Evolutionary conservation across 2,113 vertebrate genomes (phyloP).

Genomic region (Gracilinanus agilis): DNA sequence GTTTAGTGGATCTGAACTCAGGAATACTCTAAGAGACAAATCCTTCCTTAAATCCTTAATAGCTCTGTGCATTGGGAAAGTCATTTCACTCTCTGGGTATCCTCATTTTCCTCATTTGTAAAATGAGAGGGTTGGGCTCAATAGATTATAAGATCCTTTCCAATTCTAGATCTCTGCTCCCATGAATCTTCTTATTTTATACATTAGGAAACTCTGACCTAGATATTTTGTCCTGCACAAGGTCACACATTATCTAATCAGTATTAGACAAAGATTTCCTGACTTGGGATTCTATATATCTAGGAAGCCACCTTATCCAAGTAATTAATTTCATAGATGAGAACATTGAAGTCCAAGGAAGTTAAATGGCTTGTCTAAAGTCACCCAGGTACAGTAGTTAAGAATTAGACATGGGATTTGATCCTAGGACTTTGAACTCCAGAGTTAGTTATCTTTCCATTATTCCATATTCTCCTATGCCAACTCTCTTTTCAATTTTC

Average conservation of each 20-base stretch:
- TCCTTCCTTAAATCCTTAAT: conserved; percentile 15
- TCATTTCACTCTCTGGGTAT: not conserved
- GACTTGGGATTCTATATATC: no score
- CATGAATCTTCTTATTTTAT: not conserved
- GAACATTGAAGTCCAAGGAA: not conserved
- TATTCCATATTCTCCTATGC: not conserved
- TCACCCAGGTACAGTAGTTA: not conserved
- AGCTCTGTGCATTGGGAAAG: not conserved
- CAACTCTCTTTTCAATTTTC: not conserved
- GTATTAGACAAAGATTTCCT: not conserved
- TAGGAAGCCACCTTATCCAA: not conserved
- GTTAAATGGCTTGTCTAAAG: not conserved
- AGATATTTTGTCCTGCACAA: not conserved
- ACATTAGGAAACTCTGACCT: not conserved
- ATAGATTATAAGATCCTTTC: not conserved
- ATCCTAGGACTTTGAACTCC: not conserved
- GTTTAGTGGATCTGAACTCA: not conserved
- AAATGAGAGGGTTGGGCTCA: not conserved
- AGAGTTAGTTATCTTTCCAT: not conserved
- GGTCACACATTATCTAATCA: not conserved
- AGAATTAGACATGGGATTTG: not conserved
- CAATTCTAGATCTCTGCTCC: not conserved
- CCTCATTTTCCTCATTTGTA: not conserved
- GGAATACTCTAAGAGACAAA: not conserved
- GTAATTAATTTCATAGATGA: not conserved